Percentiles rank a stretch among this genome's conserved stretches.
These are phyloP conservation scores for Atractosteus spatula DNA, from an alignment of 2,113 vertebrate species.

Conservation along the genomic window DNA sequence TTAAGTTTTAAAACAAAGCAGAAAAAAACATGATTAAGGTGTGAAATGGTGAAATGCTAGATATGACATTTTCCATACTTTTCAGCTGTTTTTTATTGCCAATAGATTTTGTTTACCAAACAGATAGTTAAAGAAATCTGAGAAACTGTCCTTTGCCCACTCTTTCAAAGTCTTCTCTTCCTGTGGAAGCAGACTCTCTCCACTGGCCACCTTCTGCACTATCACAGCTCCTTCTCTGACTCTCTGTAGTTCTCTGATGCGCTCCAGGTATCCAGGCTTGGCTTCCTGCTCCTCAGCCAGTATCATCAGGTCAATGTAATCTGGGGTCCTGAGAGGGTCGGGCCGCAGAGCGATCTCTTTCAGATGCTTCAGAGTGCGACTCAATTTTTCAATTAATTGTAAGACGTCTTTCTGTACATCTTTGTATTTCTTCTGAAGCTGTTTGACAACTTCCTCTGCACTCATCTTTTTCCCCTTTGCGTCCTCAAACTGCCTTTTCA, in stretches of 20 bases:
- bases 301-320: conserved; percentile 32
- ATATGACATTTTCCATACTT: too few species aligned
- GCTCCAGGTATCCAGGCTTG: conserved; percentile 15
- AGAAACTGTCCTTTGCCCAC: too few species aligned
- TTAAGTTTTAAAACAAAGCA: conserved; percentile 17
- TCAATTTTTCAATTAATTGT: neutral
- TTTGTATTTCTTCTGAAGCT: conserved; percentile 7
- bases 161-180: too few species aligned
- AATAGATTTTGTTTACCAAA: too few species aligned
- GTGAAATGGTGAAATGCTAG: too few species aligned
- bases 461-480: conserved; percentile 22
- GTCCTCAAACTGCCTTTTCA: conserved; percentile 27
- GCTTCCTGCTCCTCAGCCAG: conserved; percentile 24
- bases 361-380: conserved; percentile 14
- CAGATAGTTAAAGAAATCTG: too few species aligned
- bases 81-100: too few species aligned
- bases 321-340: conserved; percentile 25
- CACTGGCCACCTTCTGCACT: conserved; percentile 15
- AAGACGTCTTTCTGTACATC: conserved; percentile 7
- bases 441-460: neutral
- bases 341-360: conserved; percentile 29
- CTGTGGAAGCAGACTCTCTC: neutral
- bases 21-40: neutral
- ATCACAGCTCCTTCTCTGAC: conserved; percentile 18
- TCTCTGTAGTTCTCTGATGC: conserved; percentile 20